Evolutionary conservation across 1,140 invertebrate genomes (phyloP), one percentile per base, ranked within the genome.

Genomic region (Oppia nitens): DNA sequence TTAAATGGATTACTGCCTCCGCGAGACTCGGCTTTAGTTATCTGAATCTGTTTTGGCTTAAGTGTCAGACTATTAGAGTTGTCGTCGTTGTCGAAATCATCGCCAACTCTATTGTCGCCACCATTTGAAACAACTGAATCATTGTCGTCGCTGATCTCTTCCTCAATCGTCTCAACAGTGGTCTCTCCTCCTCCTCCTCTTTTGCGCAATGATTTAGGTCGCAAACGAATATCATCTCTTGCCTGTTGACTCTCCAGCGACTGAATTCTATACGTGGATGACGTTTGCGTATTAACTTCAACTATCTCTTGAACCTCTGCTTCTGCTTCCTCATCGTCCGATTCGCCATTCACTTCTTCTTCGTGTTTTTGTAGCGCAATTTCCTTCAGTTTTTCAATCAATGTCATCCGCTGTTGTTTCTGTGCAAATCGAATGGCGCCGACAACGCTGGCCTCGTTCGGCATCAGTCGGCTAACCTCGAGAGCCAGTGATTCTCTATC

Each of bases 361-460:
- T 29, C 11, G 17, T 47, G 23, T 24, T 57, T 66, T 51, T 62
- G 53, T 47, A 66, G 65, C 27, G 68, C 68, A 24, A 73, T 24
- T 49, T 72, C 69, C 60, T 68, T 70, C 27, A 78, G 68, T 47
- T 71, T 69, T 63, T 90, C 83, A 0, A 83, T 84, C 25, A 96
- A 74, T 62, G 83, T 79, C 53, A 81, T 78, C 65, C 81, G 80
- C 32, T 82, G 81, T 0, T 84, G 71, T 60, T 84, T 80, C 2
- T 79, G 79, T 2, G 88, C 85, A 72, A 93, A 95, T 65, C 87
- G 88, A 3, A 88, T 81, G 2, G 87, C 88, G 26, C 91, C 72
- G 64, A 87, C 83, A 40, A 93, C 69, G 0, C 89, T 75, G 49
- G 83, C 79, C 2, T 80, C 75, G 63, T 83, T 82, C 14, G 79